A percentile compares a stretch with the other conserved stretches of the same genome.
Conservation (phyloP, 2,797 vertebrate genomes). For the Erpetoichthys calabaricus region DNA sequence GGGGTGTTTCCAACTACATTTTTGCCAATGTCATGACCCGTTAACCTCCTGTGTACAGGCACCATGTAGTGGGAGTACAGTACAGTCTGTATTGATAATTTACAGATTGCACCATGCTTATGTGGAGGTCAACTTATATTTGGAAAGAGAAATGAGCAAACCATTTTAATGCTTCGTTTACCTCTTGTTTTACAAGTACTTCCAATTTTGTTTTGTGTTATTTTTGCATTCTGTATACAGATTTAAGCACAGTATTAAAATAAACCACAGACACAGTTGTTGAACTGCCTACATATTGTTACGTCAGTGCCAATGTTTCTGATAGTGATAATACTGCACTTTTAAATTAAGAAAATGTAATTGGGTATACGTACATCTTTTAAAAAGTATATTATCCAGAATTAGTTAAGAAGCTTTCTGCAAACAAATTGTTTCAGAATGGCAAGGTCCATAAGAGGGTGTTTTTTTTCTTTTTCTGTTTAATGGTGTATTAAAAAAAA, state of each 20-base stretch:
- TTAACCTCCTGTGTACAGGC: slow-evolving; percentile 17
- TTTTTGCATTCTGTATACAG: slow-evolving; percentile 30
- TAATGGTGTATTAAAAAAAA: no score
- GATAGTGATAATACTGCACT: no score
- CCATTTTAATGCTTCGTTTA: slow-evolving; percentile 52
- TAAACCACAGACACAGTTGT: slow-evolving; percentile 20
- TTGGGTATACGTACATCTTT: no score
- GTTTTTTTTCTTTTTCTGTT: no score
- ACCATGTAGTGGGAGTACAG: slow-evolving; percentile 23
- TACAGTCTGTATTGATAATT: slow-evolving; percentile 24
- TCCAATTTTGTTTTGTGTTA: slow-evolving; percentile 25
- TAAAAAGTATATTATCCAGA: no score
- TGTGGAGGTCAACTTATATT: slow-evolving; percentile 35
- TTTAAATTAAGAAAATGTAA: no score
- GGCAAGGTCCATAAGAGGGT: no score
- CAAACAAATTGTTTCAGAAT: no score
- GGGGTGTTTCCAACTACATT: slow-evolving; percentile 17
- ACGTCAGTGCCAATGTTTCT: no score
- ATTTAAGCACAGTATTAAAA: slow-evolving; percentile 36
- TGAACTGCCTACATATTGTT: no score
- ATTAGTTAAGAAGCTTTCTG: no score
- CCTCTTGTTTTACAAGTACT: slow-evolving; percentile 31
- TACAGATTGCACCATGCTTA: no score
- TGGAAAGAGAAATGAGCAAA: slow-evolving; percentile 71
- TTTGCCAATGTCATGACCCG: slow-evolving; percentile 42